phyloP scores from a whole-genome alignment of 1,140 invertebrate species.

The Drosophila grimshawi region DNA sequence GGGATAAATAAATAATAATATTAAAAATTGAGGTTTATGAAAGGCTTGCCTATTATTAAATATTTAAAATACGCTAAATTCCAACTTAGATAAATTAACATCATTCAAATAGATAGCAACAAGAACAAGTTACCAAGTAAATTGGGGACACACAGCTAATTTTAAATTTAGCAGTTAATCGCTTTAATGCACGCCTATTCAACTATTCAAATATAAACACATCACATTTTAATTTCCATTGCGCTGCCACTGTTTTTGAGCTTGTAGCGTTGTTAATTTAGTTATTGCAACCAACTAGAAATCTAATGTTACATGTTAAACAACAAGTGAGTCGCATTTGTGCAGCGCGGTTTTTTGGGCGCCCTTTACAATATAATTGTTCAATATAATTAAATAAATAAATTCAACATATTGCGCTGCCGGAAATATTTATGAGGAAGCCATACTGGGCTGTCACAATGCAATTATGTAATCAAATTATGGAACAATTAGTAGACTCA shows the following conservation, averaged over 20 bases:
- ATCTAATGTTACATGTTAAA: constrained; percentile 33
- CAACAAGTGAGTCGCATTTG: constrained; percentile 33
- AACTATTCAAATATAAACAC: constrained; percentile 27
- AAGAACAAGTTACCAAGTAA: too few species aligned
- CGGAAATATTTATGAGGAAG: constrained; percentile 16
- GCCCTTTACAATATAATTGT: constrained; percentile 28
- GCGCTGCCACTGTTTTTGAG: constrained; percentile 21
- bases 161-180: constrained; percentile 12
- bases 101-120: too few species aligned
- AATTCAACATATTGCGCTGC: constrained; percentile 19
- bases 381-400: constrained; percentile 48
- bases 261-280: constrained; percentile 31
- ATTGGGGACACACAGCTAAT: not conserved
- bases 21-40: too few species aligned
- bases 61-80: too few species aligned
- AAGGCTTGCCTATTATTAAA: too few species aligned
- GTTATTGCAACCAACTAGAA: constrained; percentile 30
- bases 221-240: constrained; percentile 32
- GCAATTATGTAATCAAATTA: constrained; percentile 22
- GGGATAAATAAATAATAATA: too few species aligned
- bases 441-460: constrained; percentile 3
- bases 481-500: constrained; percentile 37
- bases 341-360: not conserved
- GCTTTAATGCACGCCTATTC: constrained; percentile 3
- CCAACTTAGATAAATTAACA: too few species aligned